Conservation (phyloP, 2,888 invertebrate genomes). For the Dysmachus trigonus region DNA sequence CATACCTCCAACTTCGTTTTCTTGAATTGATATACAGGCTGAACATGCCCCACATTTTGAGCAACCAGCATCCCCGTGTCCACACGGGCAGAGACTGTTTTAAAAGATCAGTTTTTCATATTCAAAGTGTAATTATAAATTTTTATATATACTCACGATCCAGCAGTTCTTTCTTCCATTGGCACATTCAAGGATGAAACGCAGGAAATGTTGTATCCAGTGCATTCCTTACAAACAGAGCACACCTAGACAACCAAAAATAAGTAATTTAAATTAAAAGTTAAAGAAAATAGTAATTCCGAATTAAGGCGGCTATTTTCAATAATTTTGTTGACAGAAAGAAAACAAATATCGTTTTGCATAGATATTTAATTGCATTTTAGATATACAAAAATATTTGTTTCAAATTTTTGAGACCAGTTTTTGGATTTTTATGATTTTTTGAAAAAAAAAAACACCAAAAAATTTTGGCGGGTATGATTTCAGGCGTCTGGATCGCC, state of each 20-base stretch:
- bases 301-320: no score
- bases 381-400: no score
- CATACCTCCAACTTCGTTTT: conserved; percentile 59
- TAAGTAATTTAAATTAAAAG: not conserved
- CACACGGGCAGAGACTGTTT: conserved; percentile 90
- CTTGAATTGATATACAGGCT: conserved; percentile 74
- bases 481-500: no score
- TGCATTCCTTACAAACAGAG: conserved; percentile 90
- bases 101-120: conserved; percentile 32
- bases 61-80: conserved; percentile 94
- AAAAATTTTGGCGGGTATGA: no score
- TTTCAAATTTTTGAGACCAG: no score
- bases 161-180: conserved; percentile 82
- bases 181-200: conserved; percentile 72
- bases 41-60: conserved; percentile 91
- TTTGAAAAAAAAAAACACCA: no score
- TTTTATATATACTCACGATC: conserved; percentile 73
- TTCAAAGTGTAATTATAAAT: not conserved
- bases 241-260: conserved; percentile 74
- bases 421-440: no score
- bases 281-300: no score
- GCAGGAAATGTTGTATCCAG: conserved; percentile 89
- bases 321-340: no score
- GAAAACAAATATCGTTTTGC: no score
- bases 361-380: no score